These are phyloP conservation scores for Pseudachorutes palmiensis DNA, from an alignment of 1,140 invertebrate genomes.

Conservation along the genomic window DNA sequence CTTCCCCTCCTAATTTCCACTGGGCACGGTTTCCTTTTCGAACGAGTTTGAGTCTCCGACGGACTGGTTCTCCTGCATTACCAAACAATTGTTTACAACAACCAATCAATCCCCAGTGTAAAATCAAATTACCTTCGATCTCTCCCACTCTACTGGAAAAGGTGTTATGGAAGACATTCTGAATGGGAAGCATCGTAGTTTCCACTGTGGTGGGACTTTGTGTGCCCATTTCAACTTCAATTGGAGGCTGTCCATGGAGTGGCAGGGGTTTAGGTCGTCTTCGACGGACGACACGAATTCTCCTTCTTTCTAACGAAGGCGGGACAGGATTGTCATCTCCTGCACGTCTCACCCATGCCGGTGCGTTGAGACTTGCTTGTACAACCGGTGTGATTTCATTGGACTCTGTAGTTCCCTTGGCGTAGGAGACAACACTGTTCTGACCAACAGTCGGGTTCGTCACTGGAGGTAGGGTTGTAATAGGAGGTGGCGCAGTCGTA, in stretches of 20 bases:
- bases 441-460: background rate
- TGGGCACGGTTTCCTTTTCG: conserved; percentile 33
- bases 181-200: background rate
- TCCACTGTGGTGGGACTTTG: background rate
- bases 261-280: background rate
- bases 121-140: background rate
- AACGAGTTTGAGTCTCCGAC: conserved; percentile 29
- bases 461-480: background rate
- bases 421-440: background rate
- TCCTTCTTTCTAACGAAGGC: background rate
- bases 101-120: background rate
- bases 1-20: conserved; percentile 29
- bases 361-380: background rate
- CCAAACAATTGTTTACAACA: background rate
- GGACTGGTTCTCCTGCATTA: conserved; percentile 1
- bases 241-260: background rate
- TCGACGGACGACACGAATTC: background rate
- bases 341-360: background rate
- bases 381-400: background rate
- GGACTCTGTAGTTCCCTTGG: background rate
- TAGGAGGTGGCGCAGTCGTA: background rate
- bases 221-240: background rate
- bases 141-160: conserved; percentile 1
- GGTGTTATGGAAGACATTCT: background rate
- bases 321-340: background rate